Percentiles rank a stretch among this genome's conserved stretches.
phyloP scores from a whole-genome alignment of 2,888 invertebrate species.

The Caenorhabditis japonica region DNA sequence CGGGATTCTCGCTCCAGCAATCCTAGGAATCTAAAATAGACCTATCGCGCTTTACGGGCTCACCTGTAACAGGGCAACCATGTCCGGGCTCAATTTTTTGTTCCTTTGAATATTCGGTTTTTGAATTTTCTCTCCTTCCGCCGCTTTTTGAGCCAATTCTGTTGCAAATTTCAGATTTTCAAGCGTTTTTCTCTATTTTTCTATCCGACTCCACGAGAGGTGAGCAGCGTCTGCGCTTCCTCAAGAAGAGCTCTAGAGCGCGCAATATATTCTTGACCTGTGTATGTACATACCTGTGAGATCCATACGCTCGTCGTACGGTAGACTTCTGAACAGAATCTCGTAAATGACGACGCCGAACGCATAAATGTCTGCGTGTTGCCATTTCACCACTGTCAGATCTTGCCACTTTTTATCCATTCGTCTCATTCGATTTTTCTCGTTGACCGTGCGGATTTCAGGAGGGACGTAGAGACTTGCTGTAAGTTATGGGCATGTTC shows the following conservation, averaged over 20 bases:
- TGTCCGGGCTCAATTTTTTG: slow-evolving; percentile 58
- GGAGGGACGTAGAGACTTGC: slow-evolving; percentile 61
- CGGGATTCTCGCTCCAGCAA: slow-evolving; percentile 63
- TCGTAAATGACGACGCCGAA: slow-evolving; percentile 66
- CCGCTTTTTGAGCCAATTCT: slow-evolving; percentile 62
- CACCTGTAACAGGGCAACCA: slow-evolving; percentile 61
- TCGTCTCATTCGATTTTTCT: slow-evolving; percentile 52
- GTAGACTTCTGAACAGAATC: slow-evolving; percentile 69
- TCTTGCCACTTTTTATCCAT: slow-evolving; percentile 58
- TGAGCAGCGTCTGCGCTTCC: too few species aligned
- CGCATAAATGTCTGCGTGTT: slow-evolving; percentile 63
- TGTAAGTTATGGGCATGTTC: too few species aligned
- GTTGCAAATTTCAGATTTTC: slow-evolving; percentile 6
- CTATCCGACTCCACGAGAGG: neutral
- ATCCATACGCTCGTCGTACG: slow-evolving; percentile 62
- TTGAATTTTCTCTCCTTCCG: slow-evolving; percentile 59
- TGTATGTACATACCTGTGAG: slow-evolving; percentile 45
- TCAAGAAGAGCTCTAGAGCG: too few species aligned
- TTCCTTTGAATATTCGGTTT: slow-evolving; percentile 56
- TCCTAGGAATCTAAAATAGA: too few species aligned
- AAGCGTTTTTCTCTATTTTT: too few species aligned
- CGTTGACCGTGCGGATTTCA: slow-evolving; percentile 54
- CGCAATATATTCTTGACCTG: too few species aligned
- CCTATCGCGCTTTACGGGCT: too few species aligned
- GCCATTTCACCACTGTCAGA: slow-evolving; percentile 29